Evolutionary conservation across 2,113 vertebrate species (phyloP), one percentile per base, ranked within the genome.

Genomic region (Anas platyrhynchos): DNA sequence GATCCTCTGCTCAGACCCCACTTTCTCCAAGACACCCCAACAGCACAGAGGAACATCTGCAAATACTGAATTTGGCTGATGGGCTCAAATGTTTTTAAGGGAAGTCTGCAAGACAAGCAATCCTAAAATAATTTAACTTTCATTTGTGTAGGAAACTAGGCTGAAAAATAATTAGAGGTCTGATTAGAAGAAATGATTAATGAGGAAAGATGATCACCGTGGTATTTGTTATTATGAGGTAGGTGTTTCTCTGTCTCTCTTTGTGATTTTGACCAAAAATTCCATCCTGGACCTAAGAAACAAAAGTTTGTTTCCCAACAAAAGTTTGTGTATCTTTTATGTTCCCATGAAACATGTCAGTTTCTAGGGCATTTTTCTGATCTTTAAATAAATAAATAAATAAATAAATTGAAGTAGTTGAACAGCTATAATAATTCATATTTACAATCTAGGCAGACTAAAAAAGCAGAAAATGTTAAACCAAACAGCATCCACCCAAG

Each of bases 201-300:
- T 71, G 75, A 80, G 55, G 87, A 91, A 94, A 88, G 82, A 89
- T 76, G 84, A 95, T 88, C 78, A 34, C 54, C 66, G 25, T 80
- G 69, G 52, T 88, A 83, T 93, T 94, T 93, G 41, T 86, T 94
- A 79, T 89, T 72, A 56, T n/a, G 83, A 92, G 71, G 86, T 72
- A 65, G 66, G 25, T 68, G 46, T 2, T n/a, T 81, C 38, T 38
- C 27, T 61, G 9, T 48, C 59, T 93, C 23, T 73, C 43, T 83
- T 55, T 69, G 78, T 85, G 75, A 75, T 86, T 94, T 95, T 89
- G 62, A 91, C 78, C 55, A 94, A 90, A 91, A 95, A 93, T 95
- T 89, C 89, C 67, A 86, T 67, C 93, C 36, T 76, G 75, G 67
- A 95, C 87, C 59, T 65, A 55, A 80, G 46, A 88, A 96, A 89